These are phyloP conservation scores for Mylabris phalerata DNA, from an alignment of 1,140 invertebrate genomes.

Conservation along the genomic window DNA sequence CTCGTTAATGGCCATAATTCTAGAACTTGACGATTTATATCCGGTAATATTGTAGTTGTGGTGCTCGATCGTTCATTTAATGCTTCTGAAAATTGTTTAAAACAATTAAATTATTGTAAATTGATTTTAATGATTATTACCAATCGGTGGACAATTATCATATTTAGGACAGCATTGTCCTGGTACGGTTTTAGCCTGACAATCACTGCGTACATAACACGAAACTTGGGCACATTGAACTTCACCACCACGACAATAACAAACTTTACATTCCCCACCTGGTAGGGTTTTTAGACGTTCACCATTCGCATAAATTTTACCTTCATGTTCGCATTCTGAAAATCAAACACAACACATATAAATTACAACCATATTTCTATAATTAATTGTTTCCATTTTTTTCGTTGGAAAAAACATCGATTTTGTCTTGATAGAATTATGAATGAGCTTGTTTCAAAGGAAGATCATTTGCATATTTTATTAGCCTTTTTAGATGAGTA, in stretches of 20 bases:
- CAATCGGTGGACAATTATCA: constrained; percentile 66
- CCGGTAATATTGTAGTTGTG: not conserved
- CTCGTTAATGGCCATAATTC: not conserved
- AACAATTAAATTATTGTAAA: constrained; percentile 5
- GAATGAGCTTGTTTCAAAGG: too few species aligned
- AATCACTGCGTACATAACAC: constrained; percentile 67
- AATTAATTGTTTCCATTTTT: too few species aligned
- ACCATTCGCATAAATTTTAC: constrained; percentile 65
- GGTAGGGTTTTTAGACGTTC: constrained; percentile 60
- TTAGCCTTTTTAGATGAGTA: too few species aligned
- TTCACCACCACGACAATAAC: constrained; percentile 71
- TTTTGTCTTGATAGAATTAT: too few species aligned
- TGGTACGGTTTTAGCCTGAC: constrained; percentile 57
- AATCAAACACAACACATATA: not conserved
- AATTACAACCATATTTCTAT: not conserved
- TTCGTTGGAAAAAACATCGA: too few species aligned
- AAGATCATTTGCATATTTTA: too few species aligned
- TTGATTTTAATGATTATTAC: constrained; percentile 30
- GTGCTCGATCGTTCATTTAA: not conserved
- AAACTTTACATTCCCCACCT: constrained; percentile 65
- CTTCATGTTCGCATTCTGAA: constrained; percentile 67
- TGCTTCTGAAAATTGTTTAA: not conserved
- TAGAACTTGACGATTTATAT: not conserved
- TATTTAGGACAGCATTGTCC: constrained; percentile 72
- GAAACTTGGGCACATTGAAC: constrained; percentile 67